Base-by-base conservation (phyloP, 2,797 vertebrate species). In the Alca torda region DNA sequence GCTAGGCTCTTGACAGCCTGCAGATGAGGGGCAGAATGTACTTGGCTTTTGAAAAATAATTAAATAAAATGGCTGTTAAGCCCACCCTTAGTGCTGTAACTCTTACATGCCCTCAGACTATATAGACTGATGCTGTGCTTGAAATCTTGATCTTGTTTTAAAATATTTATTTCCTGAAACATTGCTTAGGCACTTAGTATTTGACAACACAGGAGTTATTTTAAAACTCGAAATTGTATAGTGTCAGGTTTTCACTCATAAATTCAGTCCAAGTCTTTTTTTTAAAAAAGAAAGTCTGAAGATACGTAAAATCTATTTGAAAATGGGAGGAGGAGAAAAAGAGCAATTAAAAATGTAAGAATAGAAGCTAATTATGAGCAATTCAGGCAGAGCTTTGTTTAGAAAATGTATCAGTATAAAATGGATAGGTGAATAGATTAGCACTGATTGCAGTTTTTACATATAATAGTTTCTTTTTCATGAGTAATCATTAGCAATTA, bases 401-500 rank as follows among this genome's bases (percentile, higher is more conserved):
- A 97, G 97, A 97, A 97, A 97, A 97, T 98, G 96, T 96, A 97
- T 97, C 92, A 87, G 95, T 97, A 80, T 96, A 95, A 93, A 95
- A 95, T 97, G 97, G 96, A 96, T 97, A 97, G 96, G 96, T 97
- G 97, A 97, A 97, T 96, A 98, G 97, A 98, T 98, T 94, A 96
- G 78, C 79, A 41, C 92, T 98, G 97, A 98, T 98, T 98, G 97
- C 96, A 95, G 97, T 97, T 97, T 94, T 97, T 96, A 96, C 91
- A 96, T 96, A 97, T 97, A 98, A 98, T 97, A 97, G 96, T 96
- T 95, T 97, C 93, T 96, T 95, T 97, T 98, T 98, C 96, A 97
- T 97, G 97, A 97, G 96, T 98, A 98, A 98, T 98, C 97, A 97
- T 97, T 98, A 97, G 96, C 97, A 97, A 98, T 98, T 98, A 98